Conservation (phyloP, 2,797 vertebrate species). For the Epinephelus malabaricus region DNA sequence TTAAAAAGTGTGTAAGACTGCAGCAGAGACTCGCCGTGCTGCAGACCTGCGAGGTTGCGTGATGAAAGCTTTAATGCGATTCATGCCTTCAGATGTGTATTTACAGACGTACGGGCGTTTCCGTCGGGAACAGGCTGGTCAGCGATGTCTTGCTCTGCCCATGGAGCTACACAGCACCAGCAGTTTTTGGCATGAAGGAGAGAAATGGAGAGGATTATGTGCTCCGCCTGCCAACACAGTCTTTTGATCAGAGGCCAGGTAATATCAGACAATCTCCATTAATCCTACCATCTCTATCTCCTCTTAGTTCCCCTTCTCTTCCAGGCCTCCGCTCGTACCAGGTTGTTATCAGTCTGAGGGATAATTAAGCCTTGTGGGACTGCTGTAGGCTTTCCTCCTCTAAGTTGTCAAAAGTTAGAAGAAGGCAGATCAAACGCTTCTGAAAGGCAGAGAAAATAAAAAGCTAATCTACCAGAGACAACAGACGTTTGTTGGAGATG, state of each 20-base stretch:
- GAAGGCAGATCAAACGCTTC: slow-evolving; percentile 68
- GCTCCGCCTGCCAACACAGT: slow-evolving; percentile 74
- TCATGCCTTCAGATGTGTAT: slow-evolving; percentile 21
- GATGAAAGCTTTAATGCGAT: slow-evolving; percentile 8
- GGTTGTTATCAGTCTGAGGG: slow-evolving; percentile 65
- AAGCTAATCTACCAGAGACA: slow-evolving; percentile 58
- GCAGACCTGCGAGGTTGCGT: neutral
- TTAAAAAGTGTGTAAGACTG: neutral
- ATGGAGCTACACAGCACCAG: slow-evolving; percentile 36
- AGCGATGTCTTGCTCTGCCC: slow-evolving; percentile 34
- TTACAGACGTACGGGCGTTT: slow-evolving; percentile 17
- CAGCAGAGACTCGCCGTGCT: neutral
- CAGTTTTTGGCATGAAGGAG: slow-evolving; percentile 52
- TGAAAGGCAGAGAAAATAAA: slow-evolving; percentile 52
- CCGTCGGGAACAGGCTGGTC: slow-evolving; percentile 10
- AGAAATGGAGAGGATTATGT: slow-evolving; percentile 70
- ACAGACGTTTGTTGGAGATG: slow-evolving; percentile 50
- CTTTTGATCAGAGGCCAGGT: slow-evolving; percentile 82
- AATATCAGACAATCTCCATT: slow-evolving; percentile 79
- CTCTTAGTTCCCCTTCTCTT: slow-evolving; percentile 47
- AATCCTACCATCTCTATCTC: slow-evolving; percentile 67
- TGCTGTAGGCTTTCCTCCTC: slow-evolving; percentile 54
- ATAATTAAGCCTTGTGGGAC: slow-evolving; percentile 77
- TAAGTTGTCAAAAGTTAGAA: slow-evolving; percentile 70
- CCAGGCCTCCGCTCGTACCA: slow-evolving; percentile 49